Percentiles rank a stretch among this genome's conserved stretches.
These are phyloP conservation scores for Dryobota labecula DNA, from an alignment of 2,888 invertebrate species.

Conservation along the genomic window DNA sequence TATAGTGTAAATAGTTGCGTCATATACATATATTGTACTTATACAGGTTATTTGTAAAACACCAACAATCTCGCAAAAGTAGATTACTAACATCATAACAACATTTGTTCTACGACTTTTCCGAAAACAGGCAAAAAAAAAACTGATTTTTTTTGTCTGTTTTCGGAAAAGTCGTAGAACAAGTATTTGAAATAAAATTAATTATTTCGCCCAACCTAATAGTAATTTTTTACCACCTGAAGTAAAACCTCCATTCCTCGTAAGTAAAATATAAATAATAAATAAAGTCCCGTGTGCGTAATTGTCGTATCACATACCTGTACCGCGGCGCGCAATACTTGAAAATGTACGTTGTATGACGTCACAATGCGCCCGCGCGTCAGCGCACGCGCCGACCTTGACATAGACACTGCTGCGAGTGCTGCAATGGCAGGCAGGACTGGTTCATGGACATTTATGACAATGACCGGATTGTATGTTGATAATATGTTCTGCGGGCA, in stretches of 20 bases:
- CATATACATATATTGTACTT: too few relatives aligned
- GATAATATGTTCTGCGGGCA: background rate
- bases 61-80: too few relatives aligned
- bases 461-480: slow-evolving; percentile 35
- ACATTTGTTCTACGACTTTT: too few relatives aligned
- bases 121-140: too few relatives aligned
- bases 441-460: slow-evolving; percentile 51
- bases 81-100: too few relatives aligned
- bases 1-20: too few relatives aligned
- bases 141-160: too few relatives aligned
- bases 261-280: background rate
- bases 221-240: background rate
- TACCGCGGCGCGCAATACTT: slow-evolving; percentile 30
- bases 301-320: slow-evolving; percentile 15
- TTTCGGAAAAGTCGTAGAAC: too few relatives aligned
- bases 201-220: too few relatives aligned
- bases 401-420: slow-evolving; percentile 61
- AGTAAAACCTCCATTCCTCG: background rate
- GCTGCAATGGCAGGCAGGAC: too few relatives aligned
- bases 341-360: slow-evolving; percentile 30
- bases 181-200: too few relatives aligned
- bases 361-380: slow-evolving; percentile 30
- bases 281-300: background rate
- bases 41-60: too few relatives aligned
- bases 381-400: slow-evolving; percentile 57